Percentiles rank a stretch among this genome's conserved stretches.
Evolutionary conservation across 2,113 vertebrate species (phyloP).

Genomic region (Copsychus sechellarum): DNA sequence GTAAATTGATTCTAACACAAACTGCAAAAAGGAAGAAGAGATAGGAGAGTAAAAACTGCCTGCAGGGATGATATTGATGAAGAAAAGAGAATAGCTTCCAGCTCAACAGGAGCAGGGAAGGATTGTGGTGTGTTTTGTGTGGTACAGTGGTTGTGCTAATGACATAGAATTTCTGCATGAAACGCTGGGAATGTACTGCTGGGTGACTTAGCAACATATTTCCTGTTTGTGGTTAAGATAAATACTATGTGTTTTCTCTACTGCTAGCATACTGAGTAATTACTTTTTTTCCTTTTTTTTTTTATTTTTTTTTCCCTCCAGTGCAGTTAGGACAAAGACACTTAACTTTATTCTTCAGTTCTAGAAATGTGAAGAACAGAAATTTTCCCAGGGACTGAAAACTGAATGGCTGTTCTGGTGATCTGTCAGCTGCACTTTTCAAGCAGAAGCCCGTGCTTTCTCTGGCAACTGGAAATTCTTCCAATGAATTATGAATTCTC

Average conservation of each 20-base stretch:
- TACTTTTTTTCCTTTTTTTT: neutral
- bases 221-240: constrained; percentile 20
- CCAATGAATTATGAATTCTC: neutral
- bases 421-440: neutral
- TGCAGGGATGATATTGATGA: neutral
- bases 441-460: neutral
- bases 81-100: neutral
- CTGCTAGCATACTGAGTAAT: neutral
- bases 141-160: neutral
- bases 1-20: neutral
- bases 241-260: neutral
- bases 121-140: neutral
- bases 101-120: neutral
- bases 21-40: neutral
- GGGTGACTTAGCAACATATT: neutral
- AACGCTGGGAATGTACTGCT: neutral
- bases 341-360: neutral
- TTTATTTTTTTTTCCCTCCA: neutral
- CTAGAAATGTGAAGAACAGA: neutral
- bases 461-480: neutral
- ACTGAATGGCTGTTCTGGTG: neutral
- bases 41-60: neutral
- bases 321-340: neutral
- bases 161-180: neutral
- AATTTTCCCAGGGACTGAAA: neutral